Evolutionary conservation across 2,113 vertebrate species (phyloP), one percentile per base, ranked within the genome.

Genomic region (Thamnophis sirtalis): DNA sequence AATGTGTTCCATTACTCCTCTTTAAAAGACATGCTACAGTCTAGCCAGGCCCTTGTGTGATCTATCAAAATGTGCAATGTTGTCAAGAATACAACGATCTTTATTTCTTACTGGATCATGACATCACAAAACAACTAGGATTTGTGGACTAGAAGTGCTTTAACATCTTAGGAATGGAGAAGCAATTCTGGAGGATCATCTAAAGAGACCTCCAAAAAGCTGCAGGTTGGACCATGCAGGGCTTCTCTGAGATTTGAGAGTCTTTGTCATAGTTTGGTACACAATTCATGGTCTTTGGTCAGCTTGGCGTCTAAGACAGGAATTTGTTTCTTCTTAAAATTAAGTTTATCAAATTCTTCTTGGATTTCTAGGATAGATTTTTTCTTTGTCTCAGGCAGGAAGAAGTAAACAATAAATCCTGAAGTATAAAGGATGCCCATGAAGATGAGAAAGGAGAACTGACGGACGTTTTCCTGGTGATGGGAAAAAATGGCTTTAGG

Each of bases 331-430:
- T 95, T 96, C 96, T 95, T 98, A 92, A 98, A 98, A 94, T 98
- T 99, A 87, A 98, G 97, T 91, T 97, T 98, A 94, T 98, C 43
- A 94, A 98, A 99, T 95, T 99, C 98, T 85, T 96, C 95, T 28
- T 97, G 97, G 94, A 99, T 99, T 97, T 97, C 98, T 2, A 97
- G 6, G 1, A 98, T 96, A 9, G 98, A 98, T 95, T 98, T 99
- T 49, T 98, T 98, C 89, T 98, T 98, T 13, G 98, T 99, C 97
- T 99, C 98, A 33, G 98, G 98, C 95, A 99, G 96, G 94, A 98
- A 95, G 53, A 98, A 80, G 90, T 97, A 97, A 51, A 98, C 93
- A 48, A 96, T 96, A 2, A 96, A 60, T 9, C 97, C 97, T 33
- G 98, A 97, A 73, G 97, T 55, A 92, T 98, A 94, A 95, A 98